Evolutionary conservation across 2,113 vertebrate species (phyloP).

Genomic region (Salvelinus sp.): DNA sequence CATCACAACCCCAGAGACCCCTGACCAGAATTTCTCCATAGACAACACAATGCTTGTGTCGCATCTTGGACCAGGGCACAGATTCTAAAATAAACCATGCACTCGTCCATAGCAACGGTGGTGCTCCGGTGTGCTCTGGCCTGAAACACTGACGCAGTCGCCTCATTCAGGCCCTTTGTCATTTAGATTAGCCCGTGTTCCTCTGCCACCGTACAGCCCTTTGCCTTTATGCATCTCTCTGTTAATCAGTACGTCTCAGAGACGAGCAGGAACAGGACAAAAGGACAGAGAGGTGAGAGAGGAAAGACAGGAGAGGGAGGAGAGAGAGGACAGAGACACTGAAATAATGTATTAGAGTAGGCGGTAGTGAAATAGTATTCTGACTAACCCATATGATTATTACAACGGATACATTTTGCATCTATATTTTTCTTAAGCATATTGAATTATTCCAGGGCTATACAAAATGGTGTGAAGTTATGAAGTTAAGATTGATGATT

Average conservation of each 20-base stretch:
- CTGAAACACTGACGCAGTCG: constrained; percentile 44
- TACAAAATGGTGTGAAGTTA: too few species aligned
- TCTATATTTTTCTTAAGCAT: too few species aligned
- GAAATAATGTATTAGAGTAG: too few species aligned
- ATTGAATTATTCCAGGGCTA: too few species aligned
- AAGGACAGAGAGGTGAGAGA: constrained; percentile 16
- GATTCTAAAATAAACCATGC: constrained; percentile 38
- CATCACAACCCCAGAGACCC: neutral
- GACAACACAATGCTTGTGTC: constrained; percentile 27
- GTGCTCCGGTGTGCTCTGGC: constrained; percentile 41
- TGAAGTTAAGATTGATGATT: too few species aligned
- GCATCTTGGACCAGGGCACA: constrained; percentile 49
- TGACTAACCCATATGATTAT: too few species aligned
- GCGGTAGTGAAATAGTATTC: too few species aligned
- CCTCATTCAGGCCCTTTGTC: constrained; percentile 69
- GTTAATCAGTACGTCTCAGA: constrained; percentile 41
- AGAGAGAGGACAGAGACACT: neutral
- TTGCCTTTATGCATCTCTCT: constrained; percentile 55
- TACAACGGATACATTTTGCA: too few species aligned
- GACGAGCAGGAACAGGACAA: constrained; percentile 17
- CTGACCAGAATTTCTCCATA: neutral
- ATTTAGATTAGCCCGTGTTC: constrained; percentile 70
- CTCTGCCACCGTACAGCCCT: constrained; percentile 47
- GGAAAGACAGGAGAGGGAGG: constrained; percentile 6
- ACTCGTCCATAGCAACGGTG: constrained; percentile 72